These are phyloP conservation scores for Spizella passerina DNA, from an alignment of 2,797 vertebrate species.

Conservation along the genomic window DNA sequence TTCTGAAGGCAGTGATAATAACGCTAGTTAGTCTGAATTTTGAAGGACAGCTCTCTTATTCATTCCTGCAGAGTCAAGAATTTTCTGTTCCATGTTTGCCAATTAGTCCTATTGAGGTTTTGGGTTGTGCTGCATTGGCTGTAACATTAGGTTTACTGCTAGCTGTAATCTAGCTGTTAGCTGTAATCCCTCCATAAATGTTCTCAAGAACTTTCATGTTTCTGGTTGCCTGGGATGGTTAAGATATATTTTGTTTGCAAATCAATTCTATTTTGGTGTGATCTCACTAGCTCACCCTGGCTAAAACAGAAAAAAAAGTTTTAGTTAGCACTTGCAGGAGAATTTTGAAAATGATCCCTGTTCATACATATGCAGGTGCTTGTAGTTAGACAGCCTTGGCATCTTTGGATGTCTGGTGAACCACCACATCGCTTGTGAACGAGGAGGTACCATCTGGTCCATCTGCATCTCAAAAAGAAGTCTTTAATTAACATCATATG, in stretches of 20 bases:
- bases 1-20: not conserved
- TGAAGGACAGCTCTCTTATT: not conserved
- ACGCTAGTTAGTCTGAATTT: not conserved
- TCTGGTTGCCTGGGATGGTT: not conserved
- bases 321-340: not conserved
- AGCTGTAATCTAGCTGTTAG: not conserved
- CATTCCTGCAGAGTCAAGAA: not conserved
- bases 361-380: not conserved
- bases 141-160: not conserved
- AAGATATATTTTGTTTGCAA: not conserved
- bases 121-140: not conserved
- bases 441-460: not conserved
- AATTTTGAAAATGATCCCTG: not conserved
- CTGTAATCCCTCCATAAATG: not conserved
- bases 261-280: not conserved
- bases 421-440: not conserved
- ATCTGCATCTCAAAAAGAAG: not conserved
- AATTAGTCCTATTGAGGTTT: not conserved
- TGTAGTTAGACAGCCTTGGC: not conserved
- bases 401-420: not conserved
- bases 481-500: not conserved
- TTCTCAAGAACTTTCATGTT: not conserved
- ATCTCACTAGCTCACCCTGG: not conserved
- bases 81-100: not conserved
- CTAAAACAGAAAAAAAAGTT: not conserved